Evolutionary conservation across 2,888 invertebrate genomes (phyloP).

Genomic region (Tineola bisselliella): DNA sequence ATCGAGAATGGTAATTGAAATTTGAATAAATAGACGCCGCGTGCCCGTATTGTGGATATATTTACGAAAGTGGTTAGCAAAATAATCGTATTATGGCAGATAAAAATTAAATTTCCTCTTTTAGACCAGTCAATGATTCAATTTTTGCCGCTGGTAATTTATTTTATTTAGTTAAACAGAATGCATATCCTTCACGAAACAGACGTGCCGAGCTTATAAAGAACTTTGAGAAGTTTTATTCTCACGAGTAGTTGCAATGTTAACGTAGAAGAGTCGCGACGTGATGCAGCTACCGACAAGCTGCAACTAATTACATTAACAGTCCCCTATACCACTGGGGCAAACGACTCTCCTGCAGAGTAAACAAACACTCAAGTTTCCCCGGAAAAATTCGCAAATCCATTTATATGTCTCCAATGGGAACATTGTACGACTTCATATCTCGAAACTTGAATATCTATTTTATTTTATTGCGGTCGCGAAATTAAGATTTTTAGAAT

Average conservation of each 20-base stretch:
- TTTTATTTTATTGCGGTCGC: too few species aligned
- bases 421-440: slow-evolving; percentile 24
- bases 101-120: not conserved
- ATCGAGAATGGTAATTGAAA: slow-evolving; percentile 9
- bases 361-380: slow-evolving; percentile 60
- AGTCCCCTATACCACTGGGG: slow-evolving; percentile 36
- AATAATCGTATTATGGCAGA: not conserved
- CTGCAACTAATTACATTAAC: slow-evolving; percentile 57
- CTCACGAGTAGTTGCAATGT: not conserved
- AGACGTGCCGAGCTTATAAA: slow-evolving; percentile 6
- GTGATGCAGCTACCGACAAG: slow-evolving; percentile 31
- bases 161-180: not conserved
- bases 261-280: slow-evolving; percentile 17
- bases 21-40: not conserved
- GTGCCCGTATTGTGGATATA: not conserved
- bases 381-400: slow-evolving; percentile 41
- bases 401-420: slow-evolving; percentile 53
- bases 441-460: too few species aligned
- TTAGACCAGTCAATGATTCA: not conserved
- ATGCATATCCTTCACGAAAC: not conserved
- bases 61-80: slow-evolving; percentile 4
- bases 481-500: too few species aligned
- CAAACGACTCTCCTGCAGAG: slow-evolving; percentile 55
- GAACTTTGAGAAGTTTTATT: not conserved
- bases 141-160: not conserved